These are phyloP conservation scores for Siniperca knerii DNA, from an alignment of 2,113 vertebrate genomes.

Conservation along the genomic window DNA sequence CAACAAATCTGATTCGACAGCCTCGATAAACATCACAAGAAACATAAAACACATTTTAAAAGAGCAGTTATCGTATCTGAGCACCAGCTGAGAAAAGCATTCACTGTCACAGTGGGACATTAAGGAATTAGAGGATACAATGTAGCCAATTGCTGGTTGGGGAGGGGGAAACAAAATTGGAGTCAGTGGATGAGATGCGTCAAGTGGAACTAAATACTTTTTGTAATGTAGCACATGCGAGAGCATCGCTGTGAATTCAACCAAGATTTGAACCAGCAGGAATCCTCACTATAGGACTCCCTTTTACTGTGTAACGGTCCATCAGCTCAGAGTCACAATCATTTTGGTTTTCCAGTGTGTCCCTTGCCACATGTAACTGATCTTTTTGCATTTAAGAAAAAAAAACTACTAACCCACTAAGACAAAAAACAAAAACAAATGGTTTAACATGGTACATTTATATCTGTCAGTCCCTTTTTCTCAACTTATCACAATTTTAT, in stretches of 20 bases:
- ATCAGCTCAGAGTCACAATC: conserved; percentile 55
- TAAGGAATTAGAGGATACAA: conserved; percentile 36
- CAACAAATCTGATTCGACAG: conserved; percentile 34
- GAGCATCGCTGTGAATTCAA: conserved; percentile 46
- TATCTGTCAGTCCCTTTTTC: neutral
- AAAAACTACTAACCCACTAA: neutral
- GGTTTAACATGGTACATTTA: neutral
- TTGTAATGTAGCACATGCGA: conserved; percentile 25
- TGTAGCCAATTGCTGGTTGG: neutral
- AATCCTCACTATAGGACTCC: conserved; percentile 21
- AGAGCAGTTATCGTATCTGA: conserved; percentile 5
- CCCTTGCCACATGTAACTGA: conserved; percentile 27
- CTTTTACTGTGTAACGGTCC: conserved; percentile 19
- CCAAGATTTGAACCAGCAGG: conserved; percentile 44
- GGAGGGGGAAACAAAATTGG: conserved; percentile 16
- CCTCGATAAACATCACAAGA: conserved; percentile 13
- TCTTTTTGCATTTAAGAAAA: neutral
- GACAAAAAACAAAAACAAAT: neutral
- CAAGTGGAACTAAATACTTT: conserved; percentile 62
- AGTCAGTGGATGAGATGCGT: conserved; percentile 52
- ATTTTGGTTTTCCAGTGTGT: conserved; percentile 27
- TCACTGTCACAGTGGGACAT: conserved; percentile 34
- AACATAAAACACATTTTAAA: conserved; percentile 27
- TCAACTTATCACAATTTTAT: neutral
- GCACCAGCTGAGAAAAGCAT: conserved; percentile 39